Evolutionary conservation across 2,888 invertebrate species (phyloP).

Genomic region (Hesperia comma): DNA sequence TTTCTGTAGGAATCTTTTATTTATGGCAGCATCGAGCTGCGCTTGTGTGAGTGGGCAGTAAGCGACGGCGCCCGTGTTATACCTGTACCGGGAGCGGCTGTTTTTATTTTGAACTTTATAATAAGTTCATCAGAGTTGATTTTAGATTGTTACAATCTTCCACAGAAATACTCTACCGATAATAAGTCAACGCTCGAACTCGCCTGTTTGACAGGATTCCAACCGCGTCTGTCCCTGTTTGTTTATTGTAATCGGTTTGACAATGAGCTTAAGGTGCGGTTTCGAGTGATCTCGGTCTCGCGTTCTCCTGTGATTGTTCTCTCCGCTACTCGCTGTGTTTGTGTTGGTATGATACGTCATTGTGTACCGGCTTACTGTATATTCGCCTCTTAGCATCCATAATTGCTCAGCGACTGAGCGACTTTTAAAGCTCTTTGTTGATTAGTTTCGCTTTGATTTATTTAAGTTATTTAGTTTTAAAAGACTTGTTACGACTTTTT

Average conservation of each 20-base stretch:
- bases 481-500: constrained; percentile 43
- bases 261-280: constrained; percentile 85
- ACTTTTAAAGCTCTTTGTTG: constrained; percentile 72
- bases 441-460: constrained; percentile 50
- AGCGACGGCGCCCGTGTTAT: constrained; percentile 78
- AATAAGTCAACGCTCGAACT: constrained; percentile 84
- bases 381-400: constrained; percentile 81
- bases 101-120: constrained; percentile 50
- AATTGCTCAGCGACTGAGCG: constrained; percentile 78
- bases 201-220: constrained; percentile 85
- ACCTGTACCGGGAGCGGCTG: constrained; percentile 62
- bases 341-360: constrained; percentile 82
- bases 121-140: constrained; percentile 46
- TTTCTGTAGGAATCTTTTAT: constrained; percentile 84
- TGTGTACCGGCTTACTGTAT: constrained; percentile 80
- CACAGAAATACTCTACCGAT: constrained; percentile 81
- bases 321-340: constrained; percentile 75
- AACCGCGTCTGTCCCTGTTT: constrained; percentile 84
- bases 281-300: constrained; percentile 83
- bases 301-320: constrained; percentile 57
- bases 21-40: constrained; percentile 74
- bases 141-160: constrained; percentile 48
- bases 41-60: constrained; percentile 72
- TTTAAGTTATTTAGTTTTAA: constrained; percentile 42
- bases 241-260: constrained; percentile 84